Evolutionary conservation across 2,797 vertebrate species (phyloP), one percentile per base, ranked within the genome.

Genomic region (Rhinogobio ventralis): DNA sequence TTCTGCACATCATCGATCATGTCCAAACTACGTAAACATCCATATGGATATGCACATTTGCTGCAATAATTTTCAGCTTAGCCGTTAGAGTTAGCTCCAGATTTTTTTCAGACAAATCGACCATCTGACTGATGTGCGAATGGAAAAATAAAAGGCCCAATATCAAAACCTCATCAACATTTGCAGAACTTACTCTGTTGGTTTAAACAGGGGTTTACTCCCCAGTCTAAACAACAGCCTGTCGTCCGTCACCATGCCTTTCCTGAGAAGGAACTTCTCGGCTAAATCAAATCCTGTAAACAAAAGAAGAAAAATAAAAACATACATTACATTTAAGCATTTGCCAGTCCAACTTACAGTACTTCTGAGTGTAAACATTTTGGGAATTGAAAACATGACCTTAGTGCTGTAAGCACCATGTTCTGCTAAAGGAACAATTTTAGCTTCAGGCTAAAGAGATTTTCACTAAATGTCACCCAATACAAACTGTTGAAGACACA

Each of bases 261-360:
- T 97, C 86, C 96, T 95, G 79, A 97, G 93, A 88, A 97, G 96
- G 94, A 99, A 99, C 73, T 92, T 96, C 90, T 97, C 96, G 71
- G 96, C 95, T 87, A 99, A 94, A 93, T 99, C 97, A 91, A 97
- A 97, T 85, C 98, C 98, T 99, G 92, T 88, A 71, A 0, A 62
- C 42, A 79, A 90, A 28, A 88, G 4, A 14, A 45, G 46, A 30
- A 30, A 36, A 53, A 81, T 36, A n/a, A 51, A 62, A 66, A 78
- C 77, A 79, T n/a, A 25, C 66, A 45, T 78, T 81, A 79, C 28
- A 67, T 57, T 75, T 69, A 36, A 71, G 14, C 53, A n/a, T 49
- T 20, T 42, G 33, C n/a, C 33, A 36, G n/a, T 36, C n/a, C 49
- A 76, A 82, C 39, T 49, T 60, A 68, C 25, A 49, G 28, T 62